Percentiles rank a stretch among this genome's conserved stretches.
Evolutionary conservation across 2,113 vertebrate species (phyloP).

Genomic region (Oncorhynchus tshawytscha): DNA sequence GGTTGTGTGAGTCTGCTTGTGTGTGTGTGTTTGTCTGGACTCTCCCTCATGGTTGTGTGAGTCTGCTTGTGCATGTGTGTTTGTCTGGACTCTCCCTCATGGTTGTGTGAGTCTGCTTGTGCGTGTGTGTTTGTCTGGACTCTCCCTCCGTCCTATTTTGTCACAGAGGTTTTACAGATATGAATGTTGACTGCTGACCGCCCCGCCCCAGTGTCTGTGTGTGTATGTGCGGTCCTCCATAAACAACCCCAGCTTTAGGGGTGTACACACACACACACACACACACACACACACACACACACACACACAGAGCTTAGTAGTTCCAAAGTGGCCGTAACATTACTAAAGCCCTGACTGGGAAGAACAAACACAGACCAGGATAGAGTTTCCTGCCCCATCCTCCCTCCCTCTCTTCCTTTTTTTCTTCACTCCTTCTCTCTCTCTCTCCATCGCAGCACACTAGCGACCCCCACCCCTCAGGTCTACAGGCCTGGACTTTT

Average conservation of each 20-base stretch:
- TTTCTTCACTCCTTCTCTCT: not conserved
- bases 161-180: constrained; percentile 55
- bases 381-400: constrained; percentile 40
- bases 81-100: too few relatives aligned
- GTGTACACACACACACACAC: not conserved
- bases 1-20: too few relatives aligned
- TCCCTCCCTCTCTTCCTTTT: not conserved
- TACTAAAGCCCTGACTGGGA: constrained; percentile 59
- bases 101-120: too few relatives aligned
- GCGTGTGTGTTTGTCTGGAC: constrained; percentile 30
- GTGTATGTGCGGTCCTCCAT: not conserved
- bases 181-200: constrained; percentile 62
- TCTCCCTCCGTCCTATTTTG: constrained; percentile 45
- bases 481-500: too few relatives aligned
- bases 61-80: too few relatives aligned
- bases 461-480: too few relatives aligned
- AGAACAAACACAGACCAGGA: constrained; percentile 50
- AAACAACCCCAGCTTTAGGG: constrained; percentile 25
- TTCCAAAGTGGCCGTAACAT: constrained; percentile 64
- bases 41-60: too few relatives aligned
- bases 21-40: too few relatives aligned
- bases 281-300: too few relatives aligned
- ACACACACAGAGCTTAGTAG: constrained; percentile 45
- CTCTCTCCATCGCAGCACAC: constrained; percentile 11
- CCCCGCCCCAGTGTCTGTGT: constrained; percentile 34